phyloP scores from a whole-genome alignment of 1,140 invertebrate genomes.

The Drosophila busckii region DNA sequence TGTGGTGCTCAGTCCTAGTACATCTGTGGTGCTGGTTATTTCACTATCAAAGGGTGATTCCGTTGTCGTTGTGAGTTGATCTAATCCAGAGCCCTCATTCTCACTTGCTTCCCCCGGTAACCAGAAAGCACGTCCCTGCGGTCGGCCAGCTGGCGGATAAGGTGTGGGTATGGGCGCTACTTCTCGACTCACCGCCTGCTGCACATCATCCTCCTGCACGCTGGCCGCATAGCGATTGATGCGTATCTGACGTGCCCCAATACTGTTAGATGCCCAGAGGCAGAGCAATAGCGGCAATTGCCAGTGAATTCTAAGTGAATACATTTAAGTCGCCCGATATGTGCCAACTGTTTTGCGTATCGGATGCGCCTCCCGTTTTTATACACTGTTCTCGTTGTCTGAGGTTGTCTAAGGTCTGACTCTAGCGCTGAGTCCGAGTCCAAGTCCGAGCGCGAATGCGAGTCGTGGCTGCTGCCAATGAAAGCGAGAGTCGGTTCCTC shows the following conservation, averaged over 20 bases:
- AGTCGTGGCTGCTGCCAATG: constrained; percentile 13
- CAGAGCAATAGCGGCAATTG: constrained; percentile 23
- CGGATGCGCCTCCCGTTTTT: constrained; percentile 39
- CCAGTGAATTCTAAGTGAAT: constrained; percentile 38
- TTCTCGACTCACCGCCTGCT: constrained; percentile 34
- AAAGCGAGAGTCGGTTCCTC: constrained; percentile 52
- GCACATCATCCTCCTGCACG: constrained; percentile 53
- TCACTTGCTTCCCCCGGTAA: constrained; percentile 42
- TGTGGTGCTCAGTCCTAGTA: constrained; percentile 46
- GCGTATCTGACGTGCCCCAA: constrained; percentile 55
- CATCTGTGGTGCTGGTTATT: constrained; percentile 47
- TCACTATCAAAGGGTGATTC: constrained; percentile 34
- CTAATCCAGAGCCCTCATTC: constrained; percentile 21
- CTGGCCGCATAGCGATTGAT: constrained; percentile 62
- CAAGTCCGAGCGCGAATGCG: too few species aligned
- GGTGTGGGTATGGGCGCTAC: constrained; percentile 34
- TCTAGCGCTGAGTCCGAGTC: too few species aligned
- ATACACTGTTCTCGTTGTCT: constrained; percentile 65
- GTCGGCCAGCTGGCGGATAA: constrained; percentile 59
- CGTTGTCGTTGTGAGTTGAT: constrained; percentile 41
- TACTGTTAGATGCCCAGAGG: constrained; percentile 17
- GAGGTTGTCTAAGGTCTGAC: constrained; percentile 33
- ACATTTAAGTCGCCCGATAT: constrained; percentile 26
- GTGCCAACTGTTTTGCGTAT: constrained; percentile 45
- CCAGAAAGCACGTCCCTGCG: constrained; percentile 51